A percentile compares a stretch with the other conserved stretches of the same genome.
Conservation (phyloP, 2,888 invertebrate genomes). For the Tetropium fuscum region DNA sequence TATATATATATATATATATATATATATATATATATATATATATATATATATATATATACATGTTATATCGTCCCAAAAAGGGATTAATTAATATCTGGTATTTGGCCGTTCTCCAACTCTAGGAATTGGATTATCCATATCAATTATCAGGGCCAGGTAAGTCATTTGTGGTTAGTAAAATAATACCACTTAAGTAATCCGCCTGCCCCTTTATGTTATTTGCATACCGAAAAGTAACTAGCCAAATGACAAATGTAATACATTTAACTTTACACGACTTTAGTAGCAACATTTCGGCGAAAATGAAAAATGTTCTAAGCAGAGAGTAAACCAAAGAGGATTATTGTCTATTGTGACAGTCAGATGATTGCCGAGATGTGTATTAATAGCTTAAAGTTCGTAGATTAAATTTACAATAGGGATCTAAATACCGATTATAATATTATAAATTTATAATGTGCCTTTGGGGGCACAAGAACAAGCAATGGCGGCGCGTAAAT, state of each 20-base stretch:
- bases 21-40: too few relatives aligned
- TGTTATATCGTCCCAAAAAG: neutral
- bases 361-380: neutral
- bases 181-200: slow-evolving; percentile 24
- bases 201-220: slow-evolving; percentile 10
- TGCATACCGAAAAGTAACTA: slow-evolving; percentile 21
- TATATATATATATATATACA: too few relatives aligned
- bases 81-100: neutral
- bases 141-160: neutral
- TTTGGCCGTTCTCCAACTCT: neutral
- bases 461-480: too few relatives aligned
- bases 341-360: neutral
- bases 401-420: too few relatives aligned
- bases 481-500: too few relatives aligned
- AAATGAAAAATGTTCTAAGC: neutral
- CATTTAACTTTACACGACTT: slow-evolving; percentile 36
- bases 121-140: neutral
- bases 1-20: too few relatives aligned
- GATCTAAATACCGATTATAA: neutral
- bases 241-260: slow-evolving; percentile 31
- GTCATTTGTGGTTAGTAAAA: slow-evolving; percentile 20
- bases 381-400: neutral
- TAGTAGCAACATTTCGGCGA: slow-evolving; percentile 11
- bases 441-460: too few relatives aligned
- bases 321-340: neutral